Base-by-base conservation (phyloP, 2,888 invertebrate genomes). In the Malthinus flaveolus region DNA sequence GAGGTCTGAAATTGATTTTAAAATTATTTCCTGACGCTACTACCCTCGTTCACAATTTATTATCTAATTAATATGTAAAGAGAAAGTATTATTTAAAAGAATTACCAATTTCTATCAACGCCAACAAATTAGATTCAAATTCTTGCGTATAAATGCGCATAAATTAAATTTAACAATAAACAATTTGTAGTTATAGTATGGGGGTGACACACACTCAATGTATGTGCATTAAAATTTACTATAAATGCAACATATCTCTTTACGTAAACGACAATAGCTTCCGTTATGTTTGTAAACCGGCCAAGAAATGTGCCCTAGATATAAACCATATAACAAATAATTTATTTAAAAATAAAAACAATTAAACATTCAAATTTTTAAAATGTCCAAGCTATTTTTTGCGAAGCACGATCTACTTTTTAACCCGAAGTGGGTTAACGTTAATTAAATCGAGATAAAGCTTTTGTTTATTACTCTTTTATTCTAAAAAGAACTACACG, bases 221-320 rank as follows among this genome's bases (percentile, higher is more conserved):
- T 13, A 13, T 15, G 15, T 15, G 13, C n/a, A 35, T 10, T 35
- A 10, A 35, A 37, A 13, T 37, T 37, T 13, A 37, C 12, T 12
- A 37, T 9, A 37, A 37, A 37, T 37, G 37, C 37, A 35, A 35
- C 35, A 39, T 39, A 15, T 39, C 39, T 39, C 15, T 9, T 15
- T 39, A 39, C 13, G 11, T 39, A 39, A 39, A 39, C 15, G 15
- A n/a, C 15, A 39, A 39, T 13, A 39, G 13, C 39, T 39, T 39
- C 39, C 39, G n/a, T 13, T 39, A 39, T 9, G n/a, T 15, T 39
- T 39, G 39, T 39, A 10, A 15, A 15, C 39, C 13, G 15, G 39
- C 39, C 39, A 39, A 39, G 39, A 39, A 39, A 15, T 39, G n/a
- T 39, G 39, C 13, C 39, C 39, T 39, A 13, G 15, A 39, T 39